phyloP scores from a whole-genome alignment of 2,113 vertebrate species.

The Trachemys scripta region DNA sequence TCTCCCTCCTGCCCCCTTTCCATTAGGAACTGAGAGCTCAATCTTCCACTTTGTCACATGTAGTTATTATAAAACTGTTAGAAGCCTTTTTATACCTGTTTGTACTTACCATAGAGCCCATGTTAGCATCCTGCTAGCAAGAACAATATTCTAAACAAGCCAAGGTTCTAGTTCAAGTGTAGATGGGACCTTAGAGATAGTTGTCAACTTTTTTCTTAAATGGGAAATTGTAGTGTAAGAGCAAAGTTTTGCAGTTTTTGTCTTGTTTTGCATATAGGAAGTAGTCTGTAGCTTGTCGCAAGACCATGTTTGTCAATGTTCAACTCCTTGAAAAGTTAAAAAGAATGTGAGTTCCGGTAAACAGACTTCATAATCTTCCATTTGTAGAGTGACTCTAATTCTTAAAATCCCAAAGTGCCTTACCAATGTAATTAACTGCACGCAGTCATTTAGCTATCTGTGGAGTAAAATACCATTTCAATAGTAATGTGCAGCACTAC shows the following conservation, averaged over 20 bases:
- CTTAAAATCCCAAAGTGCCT: background rate
- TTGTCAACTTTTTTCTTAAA: background rate
- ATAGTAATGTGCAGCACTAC: background rate
- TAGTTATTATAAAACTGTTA: background rate
- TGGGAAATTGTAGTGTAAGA: background rate
- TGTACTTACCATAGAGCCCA: background rate
- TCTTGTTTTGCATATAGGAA: background rate
- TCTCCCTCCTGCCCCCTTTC: background rate
- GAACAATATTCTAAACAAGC: background rate
- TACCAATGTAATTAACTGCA: rapidly evolving
- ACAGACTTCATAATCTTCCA: background rate
- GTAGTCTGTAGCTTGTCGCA: background rate
- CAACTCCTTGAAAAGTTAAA: background rate
- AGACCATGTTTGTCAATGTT: background rate
- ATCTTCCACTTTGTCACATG: background rate
- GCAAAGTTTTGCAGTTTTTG: background rate
- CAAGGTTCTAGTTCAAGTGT: background rate
- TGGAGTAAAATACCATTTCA: background rate
- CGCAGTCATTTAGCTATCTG: background rate
- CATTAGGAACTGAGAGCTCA: background rate
- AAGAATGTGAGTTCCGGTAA: background rate
- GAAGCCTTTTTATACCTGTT: background rate
- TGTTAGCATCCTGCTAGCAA: background rate
- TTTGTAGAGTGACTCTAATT: background rate
- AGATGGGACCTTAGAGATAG: background rate